These are phyloP conservation scores for Fistularia tabacaria DNA, from an alignment of 2,797 vertebrate species.

Conservation along the genomic window DNA sequence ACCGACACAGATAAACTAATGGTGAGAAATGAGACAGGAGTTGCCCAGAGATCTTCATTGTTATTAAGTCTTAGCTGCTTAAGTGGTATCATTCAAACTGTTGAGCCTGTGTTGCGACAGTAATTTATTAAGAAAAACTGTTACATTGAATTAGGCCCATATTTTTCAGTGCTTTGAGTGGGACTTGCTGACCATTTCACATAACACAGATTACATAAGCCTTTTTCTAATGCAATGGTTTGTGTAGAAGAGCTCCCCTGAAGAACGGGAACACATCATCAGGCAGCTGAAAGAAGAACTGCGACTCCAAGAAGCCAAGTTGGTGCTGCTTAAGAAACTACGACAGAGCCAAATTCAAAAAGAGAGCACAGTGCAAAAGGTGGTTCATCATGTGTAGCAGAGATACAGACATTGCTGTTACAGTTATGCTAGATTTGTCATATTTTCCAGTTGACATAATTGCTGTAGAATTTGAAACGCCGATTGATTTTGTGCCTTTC, in stretches of 20 bases:
- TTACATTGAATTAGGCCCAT: too few species aligned
- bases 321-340: conserved; percentile 93
- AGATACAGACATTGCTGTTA: not conserved
- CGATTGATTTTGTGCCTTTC: not conserved
- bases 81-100: too few species aligned
- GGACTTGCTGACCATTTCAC: too few species aligned
- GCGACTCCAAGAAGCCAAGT: conserved; percentile 93
- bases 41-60: too few species aligned
- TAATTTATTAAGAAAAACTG: too few species aligned
- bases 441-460: not conserved
- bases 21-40: conserved; percentile 66
- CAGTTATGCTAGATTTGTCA: not conserved
- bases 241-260: conserved; percentile 86
- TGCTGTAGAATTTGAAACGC: not conserved
- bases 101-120: too few species aligned
- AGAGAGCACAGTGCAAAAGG: conserved; percentile 88
- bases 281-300: conserved; percentile 94
- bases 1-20: conserved; percentile 87
- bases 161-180: too few species aligned
- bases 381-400: conserved; percentile 35
- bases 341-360: conserved; percentile 99
- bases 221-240: too few species aligned
- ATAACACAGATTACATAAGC: too few species aligned
- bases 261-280: conserved; percentile 89
- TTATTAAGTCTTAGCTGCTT: too few species aligned